Base-by-base conservation (phyloP, 2,888 invertebrate genomes). In the Lepeophtheirus nordmannii region DNA sequence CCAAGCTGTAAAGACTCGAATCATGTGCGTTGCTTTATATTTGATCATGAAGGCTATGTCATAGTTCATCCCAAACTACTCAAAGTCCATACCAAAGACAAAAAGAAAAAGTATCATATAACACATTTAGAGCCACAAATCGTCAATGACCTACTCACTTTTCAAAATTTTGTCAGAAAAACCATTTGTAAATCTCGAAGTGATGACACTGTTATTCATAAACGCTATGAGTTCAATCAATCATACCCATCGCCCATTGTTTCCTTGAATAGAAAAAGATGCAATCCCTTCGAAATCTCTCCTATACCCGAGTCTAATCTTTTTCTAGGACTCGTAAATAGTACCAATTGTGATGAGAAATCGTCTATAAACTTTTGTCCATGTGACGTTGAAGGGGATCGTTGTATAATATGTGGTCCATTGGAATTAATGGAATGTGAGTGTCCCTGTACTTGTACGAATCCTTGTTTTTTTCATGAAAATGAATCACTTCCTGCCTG, bases 341-440 rank as follows among this genome's bases (percentile, higher is more conserved):
- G 30, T 38, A 3, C 61, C 12, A 62, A 62, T 17, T 53, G 30
- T 22, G 22, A 41, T n/a, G n/a, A 17, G 30, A 46, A 39, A 39
- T 10, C n/a, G 17, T 20, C 20, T 20, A 60, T 23, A 14, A 60
- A 30, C 39, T 60, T 66, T 23, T 66, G 59, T n/a, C 66, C 59
- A 11, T 37, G 60, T 60, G 37, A 39, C 60, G 41, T 41, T 23
- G 17, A 58, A 17, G 30, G 20, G 38, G 30, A 23, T 61, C n/a
- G 61, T 37, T 93, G 93, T 74, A 80, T 93, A 37, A 92, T 91
- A 74, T 93, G 93, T 74, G 85, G 89, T 74, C 82, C 91, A 61
- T 90, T 91, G 88, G 93, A 92, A 74, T 90, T 89, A 77, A 86
- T 84, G 2, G 91, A 91, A 73, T 93, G 92, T 72, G 92, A 93